phyloP scores from a whole-genome alignment of 2,797 vertebrate genomes.

The Pagetopsis macropterus region DNA sequence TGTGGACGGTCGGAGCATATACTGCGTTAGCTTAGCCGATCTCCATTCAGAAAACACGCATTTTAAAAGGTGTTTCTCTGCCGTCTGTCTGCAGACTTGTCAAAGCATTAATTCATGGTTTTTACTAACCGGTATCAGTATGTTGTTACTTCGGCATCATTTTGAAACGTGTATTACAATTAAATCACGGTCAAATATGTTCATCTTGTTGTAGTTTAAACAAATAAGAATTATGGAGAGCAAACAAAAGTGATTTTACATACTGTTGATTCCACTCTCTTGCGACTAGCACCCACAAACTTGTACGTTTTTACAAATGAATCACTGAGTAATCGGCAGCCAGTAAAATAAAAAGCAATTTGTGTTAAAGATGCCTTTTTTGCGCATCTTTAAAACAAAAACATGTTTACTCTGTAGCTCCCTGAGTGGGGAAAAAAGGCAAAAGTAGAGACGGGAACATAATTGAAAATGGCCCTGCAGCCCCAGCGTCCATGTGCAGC shows the following conservation, averaged over 20 bases:
- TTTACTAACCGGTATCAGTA: no score
- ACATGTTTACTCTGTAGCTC: neutral
- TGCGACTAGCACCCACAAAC: constrained; percentile 13
- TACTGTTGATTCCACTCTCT: constrained; percentile 28
- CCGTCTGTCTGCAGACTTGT: no score
- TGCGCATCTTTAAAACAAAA: neutral
- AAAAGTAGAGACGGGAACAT: neutral
- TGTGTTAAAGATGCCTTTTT: neutral
- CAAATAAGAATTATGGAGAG: constrained; percentile 33
- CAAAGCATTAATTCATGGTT: no score
- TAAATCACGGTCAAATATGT: no score
- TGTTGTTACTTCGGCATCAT: no score
- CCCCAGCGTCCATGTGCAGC: constrained; percentile 14
- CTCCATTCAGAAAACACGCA: no score
- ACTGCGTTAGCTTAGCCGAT: no score
- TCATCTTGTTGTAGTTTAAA: neutral
- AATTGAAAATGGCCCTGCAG: constrained; percentile 17
- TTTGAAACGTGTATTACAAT: no score
- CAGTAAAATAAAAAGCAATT: neutral
- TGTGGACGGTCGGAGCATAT: no score
- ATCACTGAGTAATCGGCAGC: neutral
- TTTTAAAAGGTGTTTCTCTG: no score
- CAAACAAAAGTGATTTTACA: constrained; percentile 44
- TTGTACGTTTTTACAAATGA: constrained; percentile 9
- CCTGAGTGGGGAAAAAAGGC: neutral